Evolutionary conservation across 2,113 vertebrate species (phyloP).

Genomic region (Eclectus roratus): DNA sequence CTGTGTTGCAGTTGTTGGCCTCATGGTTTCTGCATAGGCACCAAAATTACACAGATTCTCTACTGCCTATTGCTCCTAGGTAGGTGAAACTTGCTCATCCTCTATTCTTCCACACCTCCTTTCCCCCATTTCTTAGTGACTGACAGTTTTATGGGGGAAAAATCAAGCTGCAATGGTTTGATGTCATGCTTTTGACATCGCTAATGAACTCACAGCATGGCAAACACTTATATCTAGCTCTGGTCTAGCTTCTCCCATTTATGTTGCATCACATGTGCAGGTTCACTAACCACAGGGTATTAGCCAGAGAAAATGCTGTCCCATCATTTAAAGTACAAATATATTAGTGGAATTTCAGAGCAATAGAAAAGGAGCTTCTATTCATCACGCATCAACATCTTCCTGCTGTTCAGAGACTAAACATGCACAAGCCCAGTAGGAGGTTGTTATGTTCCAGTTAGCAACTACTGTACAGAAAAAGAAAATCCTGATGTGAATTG

Average conservation of each 20-base stretch:
- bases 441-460: conserved; percentile 1
- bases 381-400: neutral
- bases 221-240: neutral
- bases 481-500: neutral
- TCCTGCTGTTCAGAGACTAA: neutral
- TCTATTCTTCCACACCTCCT: neutral
- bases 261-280: neutral
- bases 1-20: neutral
- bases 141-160: neutral
- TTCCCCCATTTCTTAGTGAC: neutral
- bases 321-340: neutral
- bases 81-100: neutral
- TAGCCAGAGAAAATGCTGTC: neutral
- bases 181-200: neutral
- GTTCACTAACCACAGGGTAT: neutral
- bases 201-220: neutral
- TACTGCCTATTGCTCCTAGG: neutral
- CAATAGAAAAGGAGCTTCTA: neutral
- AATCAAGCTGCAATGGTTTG: neutral
- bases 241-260: neutral
- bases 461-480: neutral
- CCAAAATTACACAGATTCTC: neutral
- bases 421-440: neutral
- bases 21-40: neutral
- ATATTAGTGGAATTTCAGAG: neutral